These are phyloP conservation scores for Coregonus sp. DNA, from an alignment of 2,797 vertebrate species.

Conservation along the genomic window DNA sequence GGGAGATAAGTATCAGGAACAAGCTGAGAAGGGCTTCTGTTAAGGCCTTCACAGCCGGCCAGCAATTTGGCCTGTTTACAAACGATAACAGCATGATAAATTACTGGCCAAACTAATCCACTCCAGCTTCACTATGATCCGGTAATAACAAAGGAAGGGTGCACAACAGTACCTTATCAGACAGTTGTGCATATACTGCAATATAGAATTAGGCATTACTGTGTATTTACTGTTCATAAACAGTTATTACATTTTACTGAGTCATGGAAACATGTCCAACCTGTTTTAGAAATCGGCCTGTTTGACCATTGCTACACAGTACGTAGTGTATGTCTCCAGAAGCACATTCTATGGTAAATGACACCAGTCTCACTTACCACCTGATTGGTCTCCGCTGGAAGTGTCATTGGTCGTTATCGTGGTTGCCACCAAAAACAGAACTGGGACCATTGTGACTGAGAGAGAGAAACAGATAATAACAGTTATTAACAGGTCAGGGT, in stretches of 20 bases:
- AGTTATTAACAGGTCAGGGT: no score
- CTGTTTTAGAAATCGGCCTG: no score
- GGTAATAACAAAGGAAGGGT: conserved; percentile 55
- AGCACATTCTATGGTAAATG: background rate
- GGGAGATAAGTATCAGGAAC: conserved; percentile 49
- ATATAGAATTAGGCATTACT: conserved; percentile 10
- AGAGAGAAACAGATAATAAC: no score
- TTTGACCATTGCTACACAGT: no score
- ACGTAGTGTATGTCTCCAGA: no score
- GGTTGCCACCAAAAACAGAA: conserved; percentile 71
- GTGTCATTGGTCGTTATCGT: conserved; percentile 51
- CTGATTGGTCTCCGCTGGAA: conserved; percentile 46
- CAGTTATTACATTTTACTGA: no score
- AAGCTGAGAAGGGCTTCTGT: conserved; percentile 25
- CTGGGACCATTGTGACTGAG: conserved; percentile 77
- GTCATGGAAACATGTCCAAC: no score
- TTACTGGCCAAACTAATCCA: conserved; percentile 39
- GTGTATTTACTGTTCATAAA: no score
- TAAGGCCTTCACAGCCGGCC: conserved; percentile 29
- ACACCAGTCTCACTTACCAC: conserved; percentile 60
- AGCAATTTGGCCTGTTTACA: conserved; percentile 44
- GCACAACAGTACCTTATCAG: conserved; percentile 51
- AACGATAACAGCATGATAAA: conserved; percentile 57
- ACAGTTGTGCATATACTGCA: conserved; percentile 38
- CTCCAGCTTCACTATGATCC: conserved; percentile 49